Percentiles rank a stretch among this genome's conserved stretches.
Conservation (phyloP, 2,888 invertebrate genomes). For the Punctoribates punctum region DNA sequence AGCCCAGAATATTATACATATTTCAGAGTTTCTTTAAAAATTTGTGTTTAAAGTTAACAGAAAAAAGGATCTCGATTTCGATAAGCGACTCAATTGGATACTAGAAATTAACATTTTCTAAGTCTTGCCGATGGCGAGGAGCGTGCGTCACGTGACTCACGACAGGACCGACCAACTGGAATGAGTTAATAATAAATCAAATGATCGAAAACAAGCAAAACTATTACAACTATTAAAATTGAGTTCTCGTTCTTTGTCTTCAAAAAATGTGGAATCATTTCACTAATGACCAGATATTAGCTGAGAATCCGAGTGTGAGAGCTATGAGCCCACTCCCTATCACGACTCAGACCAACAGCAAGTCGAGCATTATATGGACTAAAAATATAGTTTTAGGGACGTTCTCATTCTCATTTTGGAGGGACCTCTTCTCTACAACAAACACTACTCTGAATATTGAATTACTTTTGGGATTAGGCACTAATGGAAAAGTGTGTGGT, state of each 20-base stretch:
- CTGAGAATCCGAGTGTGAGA: background rate
- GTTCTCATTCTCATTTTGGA: slow-evolving; percentile 24
- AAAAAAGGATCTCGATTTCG: background rate
- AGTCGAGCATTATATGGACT: slow-evolving; percentile 6
- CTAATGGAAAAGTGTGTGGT: slow-evolving; percentile 30
- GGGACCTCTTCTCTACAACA: slow-evolving; percentile 1
- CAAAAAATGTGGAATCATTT: background rate
- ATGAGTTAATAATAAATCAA: slow-evolving; percentile 5
- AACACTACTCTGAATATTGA: slow-evolving; percentile 23
- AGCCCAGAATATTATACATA: slow-evolving; percentile 5
- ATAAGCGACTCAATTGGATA: slow-evolving; percentile 1
- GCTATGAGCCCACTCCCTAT: slow-evolving; percentile 22
- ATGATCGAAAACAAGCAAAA: background rate
- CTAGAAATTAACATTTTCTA: background rate
- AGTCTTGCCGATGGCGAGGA: background rate
- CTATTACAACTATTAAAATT: slow-evolving; percentile 21
- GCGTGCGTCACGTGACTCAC: slow-evolving; percentile 36
- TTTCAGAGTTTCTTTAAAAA: slow-evolving; percentile 24
- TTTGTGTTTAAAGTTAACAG: slow-evolving; percentile 6
- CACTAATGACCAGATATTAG: slow-evolving; percentile 33
- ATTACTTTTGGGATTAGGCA: slow-evolving; percentile 26
- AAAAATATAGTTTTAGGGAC: slow-evolving; percentile 28
- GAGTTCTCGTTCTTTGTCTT: background rate
- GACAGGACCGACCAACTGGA: slow-evolving; percentile 3
- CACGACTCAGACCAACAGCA: slow-evolving; percentile 29